Percentiles rank a stretch among this genome's conserved stretches.
Conservation (phyloP, 2,888 invertebrate genomes). For the Xanthostigma xanthostigma region DNA sequence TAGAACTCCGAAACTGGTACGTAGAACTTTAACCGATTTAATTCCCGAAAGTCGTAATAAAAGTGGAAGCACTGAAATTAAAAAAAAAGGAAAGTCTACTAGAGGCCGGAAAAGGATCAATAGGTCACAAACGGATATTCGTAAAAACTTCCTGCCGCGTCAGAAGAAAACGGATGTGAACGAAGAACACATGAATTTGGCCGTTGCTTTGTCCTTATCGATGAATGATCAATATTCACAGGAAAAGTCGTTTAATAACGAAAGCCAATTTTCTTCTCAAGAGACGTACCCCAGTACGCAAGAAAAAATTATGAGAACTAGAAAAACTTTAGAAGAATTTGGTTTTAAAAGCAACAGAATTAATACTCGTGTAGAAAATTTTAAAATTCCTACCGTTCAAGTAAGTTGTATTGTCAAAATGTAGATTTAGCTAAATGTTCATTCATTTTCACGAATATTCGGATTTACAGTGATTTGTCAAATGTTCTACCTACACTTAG, state of each 20-base stretch:
- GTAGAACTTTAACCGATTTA: conserved; percentile 12
- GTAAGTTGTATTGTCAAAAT: conserved; percentile 8
- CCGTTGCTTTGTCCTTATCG: conserved; percentile 50
- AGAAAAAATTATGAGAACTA: conserved; percentile 23
- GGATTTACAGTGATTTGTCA: too few species aligned
- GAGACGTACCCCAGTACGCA: conserved; percentile 13
- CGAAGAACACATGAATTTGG: conserved; percentile 49
- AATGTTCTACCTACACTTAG: too few species aligned
- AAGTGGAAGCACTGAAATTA: conserved; percentile 28
- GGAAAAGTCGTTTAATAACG: conserved; percentile 9
- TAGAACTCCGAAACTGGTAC: conserved; percentile 17
- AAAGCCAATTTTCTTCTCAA: not conserved
- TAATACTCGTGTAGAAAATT: not conserved
- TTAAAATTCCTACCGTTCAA: conserved; percentile 2
- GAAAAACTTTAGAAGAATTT: conserved; percentile 41
- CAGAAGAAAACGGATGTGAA: conserved; percentile 34
- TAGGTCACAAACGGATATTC: conserved; percentile 29
- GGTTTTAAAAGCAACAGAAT: conserved; percentile 33
- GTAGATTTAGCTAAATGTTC: too few species aligned
- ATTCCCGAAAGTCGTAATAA: conserved; percentile 11
- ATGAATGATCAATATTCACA: conserved; percentile 19
- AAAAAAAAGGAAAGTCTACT: conserved; percentile 23
- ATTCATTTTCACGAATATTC: too few species aligned
- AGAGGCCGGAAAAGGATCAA: conserved; percentile 20
- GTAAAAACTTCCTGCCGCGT: conserved; percentile 31